These are phyloP conservation scores for Agrochola macilenta DNA, from an alignment of 2,888 invertebrate genomes.

Conservation along the genomic window DNA sequence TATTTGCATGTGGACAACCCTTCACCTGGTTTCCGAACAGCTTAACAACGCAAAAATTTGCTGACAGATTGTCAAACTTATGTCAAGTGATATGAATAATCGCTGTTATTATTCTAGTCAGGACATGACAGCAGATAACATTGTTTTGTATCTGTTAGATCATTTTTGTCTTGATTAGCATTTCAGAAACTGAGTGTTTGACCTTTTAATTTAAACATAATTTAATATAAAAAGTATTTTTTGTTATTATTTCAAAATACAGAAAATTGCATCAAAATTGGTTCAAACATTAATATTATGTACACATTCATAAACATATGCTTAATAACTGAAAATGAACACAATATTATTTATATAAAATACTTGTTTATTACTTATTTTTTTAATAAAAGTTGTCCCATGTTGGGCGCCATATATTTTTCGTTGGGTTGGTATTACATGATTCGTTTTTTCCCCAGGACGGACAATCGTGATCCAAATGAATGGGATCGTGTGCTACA, in stretches of 20 bases:
- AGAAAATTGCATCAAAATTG: conserved; percentile 55
- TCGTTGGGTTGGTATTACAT: conserved; percentile 10
- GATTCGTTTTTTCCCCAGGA: conserved; percentile 57
- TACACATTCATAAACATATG: background rate
- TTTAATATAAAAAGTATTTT: no score
- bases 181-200: no score
- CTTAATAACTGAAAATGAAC: conserved; percentile 22
- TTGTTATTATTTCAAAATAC: no score
- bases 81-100: no score
- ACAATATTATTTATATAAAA: background rate
- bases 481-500: conserved; percentile 37
- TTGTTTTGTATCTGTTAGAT: no score
- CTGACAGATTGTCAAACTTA: no score
- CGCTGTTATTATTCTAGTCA: no score
- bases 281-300: conserved; percentile 18
- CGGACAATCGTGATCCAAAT: conserved; percentile 44
- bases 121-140: no score
- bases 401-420: conserved; percentile 52
- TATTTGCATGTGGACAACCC: conserved; percentile 50
- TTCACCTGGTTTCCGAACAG: no score
- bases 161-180: no score
- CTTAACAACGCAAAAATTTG: no score
- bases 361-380: background rate
- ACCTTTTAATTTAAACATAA: no score
- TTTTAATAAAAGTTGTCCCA: conserved; percentile 26